Evolutionary conservation across 2,113 vertebrate genomes (phyloP), one percentile per base, ranked within the genome.

Genomic region (Varanus komodoensis): DNA sequence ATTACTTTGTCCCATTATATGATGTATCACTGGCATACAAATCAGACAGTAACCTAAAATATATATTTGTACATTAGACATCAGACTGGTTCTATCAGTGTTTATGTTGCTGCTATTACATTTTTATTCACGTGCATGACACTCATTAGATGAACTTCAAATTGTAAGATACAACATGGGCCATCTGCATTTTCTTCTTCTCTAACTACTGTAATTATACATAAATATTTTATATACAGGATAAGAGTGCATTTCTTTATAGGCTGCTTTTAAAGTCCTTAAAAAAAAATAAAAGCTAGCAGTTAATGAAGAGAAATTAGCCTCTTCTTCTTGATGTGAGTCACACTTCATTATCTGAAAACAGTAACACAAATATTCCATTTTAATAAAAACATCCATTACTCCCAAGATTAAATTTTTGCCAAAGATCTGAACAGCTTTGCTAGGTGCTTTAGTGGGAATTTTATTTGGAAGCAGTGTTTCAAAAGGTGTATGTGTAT

Each of bases 381-480:
- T 78, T 87, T 77, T 87, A 87, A 87, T 87, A 87, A 87, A 78
- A 87, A 87, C 54, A 77, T 78, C 78, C 34, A 87, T 77, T 64
- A 78, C 54, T 77, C 25, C 71, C 71, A 78, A 78, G 54, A 87
- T 87, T 87, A 64, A 44, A 78, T 78, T 87, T 44, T 87, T 78
- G 34, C 34, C 52, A 87, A 64, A 87, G 73, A 77, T 64, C 21
- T 64, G 54, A 78, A 44, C 54, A 87, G 54, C 29, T 12, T 78
- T 87, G 73, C n/a, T 44, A 78, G 54, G 74, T 77, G 74, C 34
- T 78, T 77, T 9, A 44, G 77, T 12, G 48, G 23, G 6, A 38
- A 87, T 87, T 61, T 29, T 87, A 87, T 61, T 78, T 64, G 77
- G 74, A 61, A 78, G 73, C 25, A 38, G 23, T 34, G 8, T 19